Conservation (phyloP, 2,888 invertebrate genomes). For the Auanema sp. region DNA sequence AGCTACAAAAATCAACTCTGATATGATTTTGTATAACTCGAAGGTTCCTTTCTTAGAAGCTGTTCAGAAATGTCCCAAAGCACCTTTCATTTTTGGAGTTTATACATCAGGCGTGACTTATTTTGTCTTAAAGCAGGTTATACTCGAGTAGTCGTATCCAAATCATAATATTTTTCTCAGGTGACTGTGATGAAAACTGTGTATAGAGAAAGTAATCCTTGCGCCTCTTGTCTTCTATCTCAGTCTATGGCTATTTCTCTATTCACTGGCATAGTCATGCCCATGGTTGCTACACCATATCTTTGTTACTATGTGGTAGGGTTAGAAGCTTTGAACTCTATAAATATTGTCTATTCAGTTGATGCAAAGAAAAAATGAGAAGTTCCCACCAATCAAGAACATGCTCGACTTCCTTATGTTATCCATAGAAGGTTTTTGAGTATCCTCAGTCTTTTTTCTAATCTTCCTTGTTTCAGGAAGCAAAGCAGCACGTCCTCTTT, state of each 20-base stretch:
- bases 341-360: constrained; percentile 13
- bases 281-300: constrained; percentile 52
- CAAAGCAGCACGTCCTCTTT: constrained; percentile 30
- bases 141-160: not conserved
- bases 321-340: not conserved
- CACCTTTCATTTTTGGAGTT: constrained; percentile 48
- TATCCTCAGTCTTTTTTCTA: constrained; percentile 1
- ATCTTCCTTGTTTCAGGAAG: constrained; percentile 26
- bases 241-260: constrained; percentile 38
- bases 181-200: constrained; percentile 22
- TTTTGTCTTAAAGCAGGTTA: constrained; percentile 48
- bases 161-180: not conserved
- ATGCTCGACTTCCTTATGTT: constrained; percentile 40
- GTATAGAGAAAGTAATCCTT: constrained; percentile 33
- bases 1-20: constrained; percentile 55
- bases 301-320: constrained; percentile 51
- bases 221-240: constrained; percentile 35
- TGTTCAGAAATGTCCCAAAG: constrained; percentile 44
- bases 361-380: constrained; percentile 21
- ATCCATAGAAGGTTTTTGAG: constrained; percentile 15
- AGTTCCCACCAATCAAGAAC: constrained; percentile 28
- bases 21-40: constrained; percentile 45
- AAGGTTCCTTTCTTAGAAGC: constrained; percentile 42
- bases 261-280: constrained; percentile 44
- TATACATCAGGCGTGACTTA: constrained; percentile 51